These are phyloP conservation scores for Passer domesticus DNA, from an alignment of 2,113 vertebrate species.

Conservation along the genomic window DNA sequence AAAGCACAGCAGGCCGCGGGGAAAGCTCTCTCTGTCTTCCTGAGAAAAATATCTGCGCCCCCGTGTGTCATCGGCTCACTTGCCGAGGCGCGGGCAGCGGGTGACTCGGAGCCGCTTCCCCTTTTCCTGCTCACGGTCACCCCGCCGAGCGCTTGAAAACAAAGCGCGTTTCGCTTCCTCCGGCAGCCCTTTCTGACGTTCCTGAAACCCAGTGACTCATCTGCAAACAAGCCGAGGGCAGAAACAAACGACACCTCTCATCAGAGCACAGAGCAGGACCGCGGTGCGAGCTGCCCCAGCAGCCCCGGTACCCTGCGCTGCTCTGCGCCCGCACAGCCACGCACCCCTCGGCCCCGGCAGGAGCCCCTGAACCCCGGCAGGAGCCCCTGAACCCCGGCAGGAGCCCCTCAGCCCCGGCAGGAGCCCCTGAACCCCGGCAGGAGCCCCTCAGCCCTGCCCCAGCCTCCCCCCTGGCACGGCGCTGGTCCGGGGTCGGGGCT, in stretches of 20 bases:
- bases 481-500: fast-evolving
- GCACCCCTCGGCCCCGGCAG: too few species aligned
- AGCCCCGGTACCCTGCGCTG: fast-evolving
- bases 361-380: fast-evolving
- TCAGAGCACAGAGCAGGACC: fast-evolving
- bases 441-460: neutral
- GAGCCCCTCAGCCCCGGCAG: neutral
- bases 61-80: neutral
- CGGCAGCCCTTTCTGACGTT: neutral
- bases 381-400: fast-evolving
- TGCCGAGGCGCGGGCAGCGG: neutral
- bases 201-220: slow-evolving; percentile 13
- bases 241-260: neutral
- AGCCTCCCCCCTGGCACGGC: too few species aligned
- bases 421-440: fast-evolving
- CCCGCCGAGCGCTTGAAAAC: neutral
- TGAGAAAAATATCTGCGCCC: neutral
- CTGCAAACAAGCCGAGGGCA: neutral
- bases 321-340: fast-evolving
- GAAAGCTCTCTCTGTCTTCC: neutral
- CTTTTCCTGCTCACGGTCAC: slow-evolving; percentile 37
- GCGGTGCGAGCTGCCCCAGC: fast-evolving
- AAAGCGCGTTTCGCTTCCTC: slow-evolving; percentile 13
- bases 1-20: neutral
- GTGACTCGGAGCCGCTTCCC: slow-evolving; percentile 54